phyloP scores from a whole-genome alignment of 2,113 vertebrate genomes.

The Eolophus roseicapilla region DNA sequence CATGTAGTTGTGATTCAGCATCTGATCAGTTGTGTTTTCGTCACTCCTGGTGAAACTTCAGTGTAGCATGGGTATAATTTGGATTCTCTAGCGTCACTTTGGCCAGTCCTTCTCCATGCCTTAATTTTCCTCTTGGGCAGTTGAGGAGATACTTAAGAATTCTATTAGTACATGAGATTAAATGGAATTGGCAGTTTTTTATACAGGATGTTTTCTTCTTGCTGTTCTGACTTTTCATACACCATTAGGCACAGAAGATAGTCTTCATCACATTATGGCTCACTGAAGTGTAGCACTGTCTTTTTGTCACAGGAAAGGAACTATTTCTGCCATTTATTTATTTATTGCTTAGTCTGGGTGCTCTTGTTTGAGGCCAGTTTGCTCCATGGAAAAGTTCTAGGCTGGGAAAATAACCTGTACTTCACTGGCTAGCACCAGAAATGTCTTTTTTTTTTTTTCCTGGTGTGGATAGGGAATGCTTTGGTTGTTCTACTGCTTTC shows the following conservation, averaged over 20 bases:
- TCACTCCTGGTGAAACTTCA: neutral
- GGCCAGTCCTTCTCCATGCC: neutral
- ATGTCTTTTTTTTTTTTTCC: neutral
- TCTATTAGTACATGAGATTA: neutral
- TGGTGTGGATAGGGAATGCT: neutral
- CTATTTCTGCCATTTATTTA: neutral
- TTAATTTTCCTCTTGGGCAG: neutral
- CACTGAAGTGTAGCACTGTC: neutral
- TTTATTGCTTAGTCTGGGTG: neutral
- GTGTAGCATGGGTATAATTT: neutral
- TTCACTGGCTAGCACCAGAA: neutral
- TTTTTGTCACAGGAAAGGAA: neutral
- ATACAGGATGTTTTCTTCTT: neutral
- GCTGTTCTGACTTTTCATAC: neutral
- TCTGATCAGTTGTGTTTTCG: neutral
- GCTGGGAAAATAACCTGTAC: neutral
- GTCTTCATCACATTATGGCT: neutral
- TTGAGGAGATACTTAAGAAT: neutral
- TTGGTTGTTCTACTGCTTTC: neutral
- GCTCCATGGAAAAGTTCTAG: neutral
- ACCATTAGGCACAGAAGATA: neutral
- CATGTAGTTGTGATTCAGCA: fast-evolving
- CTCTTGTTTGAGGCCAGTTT: neutral
- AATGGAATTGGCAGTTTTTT: neutral
- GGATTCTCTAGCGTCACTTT: neutral